Percentiles rank a stretch among this genome's conserved stretches.
These are phyloP conservation scores for Podocnemis expansa DNA, from an alignment of 2,113 vertebrate genomes.

Conservation along the genomic window DNA sequence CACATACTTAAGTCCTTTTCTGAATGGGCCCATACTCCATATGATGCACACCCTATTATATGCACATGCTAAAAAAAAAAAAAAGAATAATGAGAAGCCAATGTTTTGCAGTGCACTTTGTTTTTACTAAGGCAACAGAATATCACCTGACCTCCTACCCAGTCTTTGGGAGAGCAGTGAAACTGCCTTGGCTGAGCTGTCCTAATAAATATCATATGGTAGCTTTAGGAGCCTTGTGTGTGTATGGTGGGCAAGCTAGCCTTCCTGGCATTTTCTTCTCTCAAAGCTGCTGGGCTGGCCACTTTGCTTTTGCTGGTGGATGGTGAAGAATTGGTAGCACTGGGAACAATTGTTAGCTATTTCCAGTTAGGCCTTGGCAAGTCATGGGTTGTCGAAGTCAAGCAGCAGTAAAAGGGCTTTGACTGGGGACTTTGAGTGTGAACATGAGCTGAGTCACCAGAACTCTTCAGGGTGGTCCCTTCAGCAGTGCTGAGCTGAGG, in stretches of 20 bases:
- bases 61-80: background rate
- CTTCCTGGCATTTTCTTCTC: background rate
- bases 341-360: background rate
- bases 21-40: background rate
- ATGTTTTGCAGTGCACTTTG: accelerated
- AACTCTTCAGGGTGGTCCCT: background rate
- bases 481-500: background rate
- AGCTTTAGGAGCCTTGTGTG: background rate
- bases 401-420: conserved; percentile 1
- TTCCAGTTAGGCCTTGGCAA: conserved; percentile 24
- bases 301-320: background rate
- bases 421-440: background rate
- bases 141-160: background rate
- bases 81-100: background rate
- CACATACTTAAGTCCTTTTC: background rate
- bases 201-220: background rate
- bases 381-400: background rate
- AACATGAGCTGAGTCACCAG: background rate
- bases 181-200: background rate
- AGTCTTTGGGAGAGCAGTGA: background rate
- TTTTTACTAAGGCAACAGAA: background rate
- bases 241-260: background rate
- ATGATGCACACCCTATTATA: accelerated
- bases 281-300: conserved; percentile 2
- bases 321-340: background rate